Evolutionary conservation across 92 coral and sea anemone genomes (phyloP).

Genomic region (Zoanthus solanderi): DNA sequence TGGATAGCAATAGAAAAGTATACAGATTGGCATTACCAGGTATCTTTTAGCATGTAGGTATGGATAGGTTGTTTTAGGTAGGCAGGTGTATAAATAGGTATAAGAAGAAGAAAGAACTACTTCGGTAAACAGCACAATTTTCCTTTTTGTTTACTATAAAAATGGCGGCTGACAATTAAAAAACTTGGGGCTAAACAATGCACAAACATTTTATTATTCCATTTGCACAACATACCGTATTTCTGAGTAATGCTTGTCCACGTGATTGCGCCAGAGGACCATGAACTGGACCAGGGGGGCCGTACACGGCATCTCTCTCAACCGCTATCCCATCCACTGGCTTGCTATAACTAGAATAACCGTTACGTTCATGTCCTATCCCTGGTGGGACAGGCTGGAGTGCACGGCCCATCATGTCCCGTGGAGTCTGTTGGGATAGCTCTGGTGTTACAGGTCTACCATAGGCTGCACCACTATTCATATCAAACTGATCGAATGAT

Average conservation of each 20-base stretch:
- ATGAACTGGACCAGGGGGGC: constrained; percentile 61
- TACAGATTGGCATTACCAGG: no score
- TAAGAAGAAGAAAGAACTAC: no score
- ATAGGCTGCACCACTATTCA: constrained; percentile 45
- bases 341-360: constrained; percentile 37
- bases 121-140: no score
- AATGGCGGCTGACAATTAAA: no score
- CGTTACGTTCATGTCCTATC: constrained; percentile 31
- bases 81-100: no score
- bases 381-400: constrained; percentile 70
- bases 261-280: constrained; percentile 77
- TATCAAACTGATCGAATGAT: constrained; percentile 6
- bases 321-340: constrained; percentile 51
- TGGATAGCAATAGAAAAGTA: no score
- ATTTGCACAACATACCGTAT: constrained; percentile 69
- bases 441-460: constrained; percentile 85
- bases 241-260: constrained; percentile 78
- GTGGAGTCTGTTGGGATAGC: constrained; percentile 70
- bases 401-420: constrained; percentile 31
- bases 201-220: no score
- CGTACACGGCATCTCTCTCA: constrained; percentile 61
- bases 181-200: no score
- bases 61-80: no score
- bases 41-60: no score
- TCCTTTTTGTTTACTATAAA: no score